These are phyloP conservation scores for Anarhynchus alexandrinus DNA, from an alignment of 2,113 vertebrate species.

Conservation along the genomic window DNA sequence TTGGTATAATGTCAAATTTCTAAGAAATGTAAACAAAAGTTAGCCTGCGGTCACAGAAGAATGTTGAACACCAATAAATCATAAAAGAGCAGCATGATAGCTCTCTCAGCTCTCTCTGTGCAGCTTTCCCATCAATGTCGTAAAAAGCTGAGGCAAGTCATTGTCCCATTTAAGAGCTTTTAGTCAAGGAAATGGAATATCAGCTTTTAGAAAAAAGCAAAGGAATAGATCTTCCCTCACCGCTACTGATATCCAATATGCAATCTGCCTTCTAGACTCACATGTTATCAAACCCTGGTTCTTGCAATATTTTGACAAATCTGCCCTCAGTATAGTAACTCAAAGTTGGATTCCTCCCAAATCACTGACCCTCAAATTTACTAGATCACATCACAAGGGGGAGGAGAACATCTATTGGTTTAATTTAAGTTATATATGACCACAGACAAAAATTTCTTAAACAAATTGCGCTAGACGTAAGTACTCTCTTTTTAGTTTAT, in stretches of 20 bases:
- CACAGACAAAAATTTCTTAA: neutral
- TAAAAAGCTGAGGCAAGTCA: neutral
- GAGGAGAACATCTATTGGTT: neutral
- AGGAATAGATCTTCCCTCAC: neutral
- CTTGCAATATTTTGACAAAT: neutral
- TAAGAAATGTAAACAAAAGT: constrained; percentile 16
- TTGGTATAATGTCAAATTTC: neutral
- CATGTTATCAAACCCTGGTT: rapidly evolving
- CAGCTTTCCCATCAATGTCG: neutral
- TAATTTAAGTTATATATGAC: neutral
- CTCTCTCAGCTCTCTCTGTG: neutral
- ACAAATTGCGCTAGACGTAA: neutral
- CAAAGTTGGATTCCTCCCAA: neutral
- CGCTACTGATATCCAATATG: neutral
- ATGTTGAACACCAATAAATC: neutral
- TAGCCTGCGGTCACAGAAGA: neutral
- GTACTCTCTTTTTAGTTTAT: neutral
- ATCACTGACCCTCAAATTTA: neutral
- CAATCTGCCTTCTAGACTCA: neutral
- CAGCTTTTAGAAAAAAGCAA: neutral
- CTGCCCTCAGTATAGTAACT: neutral
- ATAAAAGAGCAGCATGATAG: neutral
- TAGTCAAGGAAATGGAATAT: neutral
- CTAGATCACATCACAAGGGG: neutral
- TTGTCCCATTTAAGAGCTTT: neutral